A percentile compares a stretch with the other conserved stretches of the same genome.
phyloP scores from a whole-genome alignment of 2,797 vertebrate species.

The Paramormyrops hopkinsi region DNA sequence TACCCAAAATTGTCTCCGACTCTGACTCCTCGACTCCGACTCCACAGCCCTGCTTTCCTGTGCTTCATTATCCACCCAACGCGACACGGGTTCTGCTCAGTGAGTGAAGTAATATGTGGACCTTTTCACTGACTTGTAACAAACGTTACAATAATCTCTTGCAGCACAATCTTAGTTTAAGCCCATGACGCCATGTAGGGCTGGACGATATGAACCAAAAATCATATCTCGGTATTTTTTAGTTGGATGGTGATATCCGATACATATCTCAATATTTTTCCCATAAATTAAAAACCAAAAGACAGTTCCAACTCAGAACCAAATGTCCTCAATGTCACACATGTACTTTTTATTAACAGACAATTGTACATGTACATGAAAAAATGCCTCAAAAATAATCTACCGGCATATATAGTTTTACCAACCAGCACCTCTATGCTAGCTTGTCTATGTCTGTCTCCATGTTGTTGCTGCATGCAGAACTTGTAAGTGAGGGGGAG shows the following conservation, averaged over 20 bases:
- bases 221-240: not conserved
- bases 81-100: not conserved
- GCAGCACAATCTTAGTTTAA: not conserved
- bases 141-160: not conserved
- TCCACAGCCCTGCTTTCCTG: no score
- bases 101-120: not conserved
- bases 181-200: not conserved
- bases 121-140: not conserved
- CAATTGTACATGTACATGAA: not conserved
- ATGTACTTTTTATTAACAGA: no score
- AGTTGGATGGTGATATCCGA: not conserved
- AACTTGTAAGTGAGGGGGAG: not conserved
- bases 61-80: not conserved
- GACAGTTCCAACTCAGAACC: not conserved
- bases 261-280: not conserved
- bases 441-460: not conserved
- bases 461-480: not conserved
- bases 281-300: not conserved
- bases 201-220: not conserved
- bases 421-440: not conserved
- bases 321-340: not conserved
- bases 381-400: not conserved
- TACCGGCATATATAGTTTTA: not conserved
- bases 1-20: no score
- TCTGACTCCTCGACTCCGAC: no score